Conservation (phyloP, 2,888 invertebrate species). For the Cantharis flavilabris region DNA sequence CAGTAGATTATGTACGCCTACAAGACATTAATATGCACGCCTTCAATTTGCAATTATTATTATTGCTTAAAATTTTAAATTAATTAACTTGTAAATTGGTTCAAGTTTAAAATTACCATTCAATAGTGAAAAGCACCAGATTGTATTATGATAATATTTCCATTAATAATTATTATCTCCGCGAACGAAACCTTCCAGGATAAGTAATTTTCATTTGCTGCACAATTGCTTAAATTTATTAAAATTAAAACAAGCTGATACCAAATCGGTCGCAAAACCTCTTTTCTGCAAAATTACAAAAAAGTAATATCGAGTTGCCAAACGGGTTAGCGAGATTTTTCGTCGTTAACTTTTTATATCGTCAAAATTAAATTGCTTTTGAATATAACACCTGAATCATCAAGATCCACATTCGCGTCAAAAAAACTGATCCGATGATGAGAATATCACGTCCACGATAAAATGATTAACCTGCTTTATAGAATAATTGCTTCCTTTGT, state of each 20-base stretch:
- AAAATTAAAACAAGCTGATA: background rate
- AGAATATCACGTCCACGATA: background rate
- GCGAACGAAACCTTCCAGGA: background rate
- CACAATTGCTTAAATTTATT: background rate
- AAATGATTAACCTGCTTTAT: background rate
- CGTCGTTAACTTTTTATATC: background rate
- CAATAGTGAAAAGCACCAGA: background rate
- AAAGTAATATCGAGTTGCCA: background rate
- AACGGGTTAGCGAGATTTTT: background rate
- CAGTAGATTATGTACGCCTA: slow-evolving; percentile 2
- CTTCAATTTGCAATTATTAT: background rate
- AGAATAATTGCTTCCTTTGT: background rate
- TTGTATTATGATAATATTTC: background rate
- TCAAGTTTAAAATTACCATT: slow-evolving; percentile 3
- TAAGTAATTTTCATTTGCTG: background rate
- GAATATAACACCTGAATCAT: background rate
- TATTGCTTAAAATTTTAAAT: slow-evolving; percentile 2
- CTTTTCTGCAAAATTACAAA: background rate
- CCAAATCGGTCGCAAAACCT: background rate
- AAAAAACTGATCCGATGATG: background rate
- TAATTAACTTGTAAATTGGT: slow-evolving; percentile 1
- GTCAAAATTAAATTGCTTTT: background rate
- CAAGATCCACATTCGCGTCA: background rate
- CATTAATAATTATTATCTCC: background rate
- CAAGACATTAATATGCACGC: background rate